phyloP scores from a whole-genome alignment of 2,113 vertebrate species.

The Sardina pilchardus region DNA sequence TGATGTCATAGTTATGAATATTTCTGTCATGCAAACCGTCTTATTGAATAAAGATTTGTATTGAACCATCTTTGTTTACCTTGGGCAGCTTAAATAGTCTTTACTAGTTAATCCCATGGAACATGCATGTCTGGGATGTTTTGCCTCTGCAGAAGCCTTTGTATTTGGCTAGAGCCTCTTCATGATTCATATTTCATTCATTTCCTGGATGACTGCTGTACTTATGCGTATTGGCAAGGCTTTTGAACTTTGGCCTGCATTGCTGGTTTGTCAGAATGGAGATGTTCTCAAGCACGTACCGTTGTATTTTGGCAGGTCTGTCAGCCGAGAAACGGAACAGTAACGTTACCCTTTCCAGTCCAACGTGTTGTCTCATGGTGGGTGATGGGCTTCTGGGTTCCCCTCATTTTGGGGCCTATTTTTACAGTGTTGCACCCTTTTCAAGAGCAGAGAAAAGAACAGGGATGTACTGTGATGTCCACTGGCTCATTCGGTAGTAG shows the following conservation, averaged over 20 bases:
- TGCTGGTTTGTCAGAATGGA: neutral
- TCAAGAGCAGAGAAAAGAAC: neutral
- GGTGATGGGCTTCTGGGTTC: neutral
- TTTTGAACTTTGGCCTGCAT: neutral
- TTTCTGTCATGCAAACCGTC: too few species aligned
- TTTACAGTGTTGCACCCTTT: neutral
- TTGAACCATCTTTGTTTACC: too few species aligned
- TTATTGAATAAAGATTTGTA: too few species aligned
- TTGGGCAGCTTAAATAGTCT: too few species aligned
- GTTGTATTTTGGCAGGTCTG: neutral
- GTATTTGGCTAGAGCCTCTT: neutral
- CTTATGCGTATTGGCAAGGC: neutral
- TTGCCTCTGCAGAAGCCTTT: neutral
- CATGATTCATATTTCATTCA: neutral
- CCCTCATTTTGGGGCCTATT: neutral
- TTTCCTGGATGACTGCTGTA: neutral
- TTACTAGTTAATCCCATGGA: neutral
- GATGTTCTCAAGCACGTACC: neutral
- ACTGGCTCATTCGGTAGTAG: neutral
- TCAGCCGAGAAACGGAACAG: neutral
- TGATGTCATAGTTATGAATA: too few species aligned
- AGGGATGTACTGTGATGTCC: neutral
- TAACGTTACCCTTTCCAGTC: neutral
- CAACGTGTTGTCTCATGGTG: neutral
- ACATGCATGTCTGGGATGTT: neutral